Percentiles rank a stretch among this genome's conserved stretches.
Conservation (phyloP, 2,797 vertebrate genomes). For the Enteromius argenteus region DNA sequence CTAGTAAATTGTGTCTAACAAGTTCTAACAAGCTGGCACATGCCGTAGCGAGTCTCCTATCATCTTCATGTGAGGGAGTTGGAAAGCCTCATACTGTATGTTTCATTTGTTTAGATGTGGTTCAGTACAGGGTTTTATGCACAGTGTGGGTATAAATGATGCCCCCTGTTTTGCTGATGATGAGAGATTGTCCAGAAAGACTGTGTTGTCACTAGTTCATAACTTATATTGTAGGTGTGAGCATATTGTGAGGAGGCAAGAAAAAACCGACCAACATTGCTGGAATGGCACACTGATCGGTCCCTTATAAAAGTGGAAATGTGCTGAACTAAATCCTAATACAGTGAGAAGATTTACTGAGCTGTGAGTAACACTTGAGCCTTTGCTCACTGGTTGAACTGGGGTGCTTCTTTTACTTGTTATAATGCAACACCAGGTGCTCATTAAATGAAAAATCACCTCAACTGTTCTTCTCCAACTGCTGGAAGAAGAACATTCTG, state of each 20-base stretch:
- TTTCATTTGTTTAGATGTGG: conserved; percentile 6
- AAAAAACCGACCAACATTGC: not conserved
- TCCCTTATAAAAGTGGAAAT: conserved; percentile 10
- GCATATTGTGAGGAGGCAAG: conserved; percentile 30
- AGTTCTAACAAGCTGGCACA: conserved; percentile 16
- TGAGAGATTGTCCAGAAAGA: conserved; percentile 34
- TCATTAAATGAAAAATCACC: conserved; percentile 50
- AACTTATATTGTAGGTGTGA: conserved; percentile 39
- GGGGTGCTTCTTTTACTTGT: conserved; percentile 13
- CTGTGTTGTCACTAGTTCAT: conserved; percentile 37
- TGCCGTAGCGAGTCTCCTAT: not conserved
- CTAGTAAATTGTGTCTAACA: not conserved
- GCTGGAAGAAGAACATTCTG: conserved; percentile 3
- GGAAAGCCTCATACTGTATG: not conserved
- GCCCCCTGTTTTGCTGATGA: conserved; percentile 50
- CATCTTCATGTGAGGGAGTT: not conserved
- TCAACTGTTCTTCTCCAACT: not conserved
- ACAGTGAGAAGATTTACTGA: conserved; percentile 7
- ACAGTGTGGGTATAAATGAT: conserved; percentile 6
- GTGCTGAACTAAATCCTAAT: not conserved
- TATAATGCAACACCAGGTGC: conserved; percentile 33
- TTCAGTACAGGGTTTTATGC: not conserved
- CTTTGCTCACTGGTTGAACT: conserved; percentile 23
- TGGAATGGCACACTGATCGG: not conserved
- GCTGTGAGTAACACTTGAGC: not conserved